Conservation (phyloP, 2,888 invertebrate species). For the Galerucella nymphaeae region DNA sequence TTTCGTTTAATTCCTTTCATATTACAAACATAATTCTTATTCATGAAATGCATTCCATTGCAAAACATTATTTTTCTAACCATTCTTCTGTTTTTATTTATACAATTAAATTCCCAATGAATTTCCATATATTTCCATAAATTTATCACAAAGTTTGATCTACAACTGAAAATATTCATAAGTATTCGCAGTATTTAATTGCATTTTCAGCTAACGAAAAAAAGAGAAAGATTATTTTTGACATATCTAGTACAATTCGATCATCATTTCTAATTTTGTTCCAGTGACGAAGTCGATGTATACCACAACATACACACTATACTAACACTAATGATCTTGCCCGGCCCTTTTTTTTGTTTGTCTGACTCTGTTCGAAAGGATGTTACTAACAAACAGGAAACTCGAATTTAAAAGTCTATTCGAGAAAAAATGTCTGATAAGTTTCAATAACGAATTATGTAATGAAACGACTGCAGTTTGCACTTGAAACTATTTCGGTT, state of each 20-base stretch:
- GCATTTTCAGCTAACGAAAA: too few species aligned
- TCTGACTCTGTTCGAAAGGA: constrained; percentile 42
- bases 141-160: too few species aligned
- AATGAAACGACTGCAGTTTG: constrained; percentile 9
- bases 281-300: constrained; percentile 33
- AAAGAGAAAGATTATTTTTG: neutral
- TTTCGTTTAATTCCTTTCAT: too few species aligned
- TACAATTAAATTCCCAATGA: too few species aligned
- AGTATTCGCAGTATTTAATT: too few species aligned
- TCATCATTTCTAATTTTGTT: constrained; percentile 35
- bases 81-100: too few species aligned
- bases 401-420: constrained; percentile 34
- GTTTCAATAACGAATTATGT: constrained; percentile 14
- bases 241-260: constrained; percentile 22
- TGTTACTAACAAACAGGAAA: constrained; percentile 39
- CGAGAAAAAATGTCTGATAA: constrained; percentile 32
- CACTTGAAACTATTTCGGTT: constrained; percentile 17
- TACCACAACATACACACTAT: constrained; percentile 31
- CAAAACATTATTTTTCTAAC: too few species aligned
- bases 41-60: too few species aligned
- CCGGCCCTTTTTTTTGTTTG: constrained; percentile 42
- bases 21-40: too few species aligned
- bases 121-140: too few species aligned
- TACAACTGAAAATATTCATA: too few species aligned
- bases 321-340: constrained; percentile 36